Evolutionary conservation across 2,888 invertebrate genomes (phyloP).

Genomic region (Cephonodes hylas): DNA sequence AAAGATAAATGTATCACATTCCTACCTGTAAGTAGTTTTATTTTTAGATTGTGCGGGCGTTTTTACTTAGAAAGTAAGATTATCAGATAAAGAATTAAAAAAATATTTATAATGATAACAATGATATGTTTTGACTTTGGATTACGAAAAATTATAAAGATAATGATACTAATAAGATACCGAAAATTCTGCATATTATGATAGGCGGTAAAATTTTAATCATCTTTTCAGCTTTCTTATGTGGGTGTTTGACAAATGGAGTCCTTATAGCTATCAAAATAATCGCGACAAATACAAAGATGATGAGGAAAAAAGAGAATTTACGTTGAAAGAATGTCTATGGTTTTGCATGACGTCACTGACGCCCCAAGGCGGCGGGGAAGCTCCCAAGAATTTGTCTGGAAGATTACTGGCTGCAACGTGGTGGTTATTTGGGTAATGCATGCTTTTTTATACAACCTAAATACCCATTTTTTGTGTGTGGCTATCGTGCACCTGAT

Average conservation of each 20-base stretch:
- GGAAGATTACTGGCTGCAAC: slow-evolving; percentile 97
- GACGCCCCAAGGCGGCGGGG: slow-evolving; percentile 97
- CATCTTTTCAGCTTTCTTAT: slow-evolving; percentile 87
- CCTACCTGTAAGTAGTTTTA: no score
- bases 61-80: no score
- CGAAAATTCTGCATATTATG: background rate
- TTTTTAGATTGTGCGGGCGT: no score
- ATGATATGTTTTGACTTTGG: no score
- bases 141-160: no score
- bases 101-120: no score
- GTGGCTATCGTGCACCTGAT: no score
- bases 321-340: slow-evolving; percentile 96
- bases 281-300: slow-evolving; percentile 95
- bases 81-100: no score
- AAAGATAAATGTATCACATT: no score
- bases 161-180: background rate
- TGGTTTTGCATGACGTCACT: slow-evolving; percentile 99
- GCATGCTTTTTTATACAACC: background rate
- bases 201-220: no score
- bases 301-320: slow-evolving; percentile 96
- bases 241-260: slow-evolving; percentile 98
- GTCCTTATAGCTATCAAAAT: slow-evolving; percentile 98
- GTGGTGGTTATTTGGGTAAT: slow-evolving; percentile 97
- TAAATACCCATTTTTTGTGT: no score
- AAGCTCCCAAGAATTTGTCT: slow-evolving; percentile 97